These are phyloP conservation scores for Mormyrus hasselquistii DNA, from an alignment of 2,797 vertebrate species.

Conservation along the genomic window DNA sequence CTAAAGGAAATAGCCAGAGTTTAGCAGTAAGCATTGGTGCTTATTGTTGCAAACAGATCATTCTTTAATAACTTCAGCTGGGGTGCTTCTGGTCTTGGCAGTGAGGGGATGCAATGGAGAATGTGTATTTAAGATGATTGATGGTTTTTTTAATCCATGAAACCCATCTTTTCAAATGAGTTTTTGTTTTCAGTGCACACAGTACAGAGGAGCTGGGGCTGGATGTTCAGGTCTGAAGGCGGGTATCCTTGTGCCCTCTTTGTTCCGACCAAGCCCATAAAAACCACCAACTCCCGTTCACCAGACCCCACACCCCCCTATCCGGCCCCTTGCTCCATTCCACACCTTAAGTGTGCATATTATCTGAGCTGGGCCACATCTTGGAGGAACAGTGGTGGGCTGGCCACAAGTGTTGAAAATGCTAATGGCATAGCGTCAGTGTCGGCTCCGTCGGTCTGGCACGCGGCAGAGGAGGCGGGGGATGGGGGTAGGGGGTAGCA, in stretches of 20 bases:
- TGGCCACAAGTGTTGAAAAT: constrained; percentile 72
- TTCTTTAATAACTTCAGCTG: neutral
- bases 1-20: neutral
- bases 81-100: neutral
- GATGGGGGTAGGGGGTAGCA: constrained; percentile 29
- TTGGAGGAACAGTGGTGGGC: constrained; percentile 60
- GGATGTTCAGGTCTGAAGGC: neutral
- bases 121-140: neutral
- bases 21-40: neutral
- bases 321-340: constrained; percentile 33
- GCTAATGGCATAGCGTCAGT: constrained; percentile 67
- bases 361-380: constrained; percentile 53
- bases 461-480: constrained; percentile 42
- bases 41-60: neutral
- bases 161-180: neutral
- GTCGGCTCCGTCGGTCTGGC: constrained; percentile 75
- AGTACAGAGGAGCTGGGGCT: neutral
- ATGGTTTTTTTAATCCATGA: neutral
- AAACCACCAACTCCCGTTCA: neutral
- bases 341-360: constrained; percentile 66
- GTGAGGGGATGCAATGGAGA: neutral
- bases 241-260: neutral
- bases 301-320: neutral
- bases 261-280: neutral
- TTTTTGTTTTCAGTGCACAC: neutral